Evolutionary conservation across 1,140 invertebrate species (phyloP).

Genomic region (Triops cancriformis): DNA sequence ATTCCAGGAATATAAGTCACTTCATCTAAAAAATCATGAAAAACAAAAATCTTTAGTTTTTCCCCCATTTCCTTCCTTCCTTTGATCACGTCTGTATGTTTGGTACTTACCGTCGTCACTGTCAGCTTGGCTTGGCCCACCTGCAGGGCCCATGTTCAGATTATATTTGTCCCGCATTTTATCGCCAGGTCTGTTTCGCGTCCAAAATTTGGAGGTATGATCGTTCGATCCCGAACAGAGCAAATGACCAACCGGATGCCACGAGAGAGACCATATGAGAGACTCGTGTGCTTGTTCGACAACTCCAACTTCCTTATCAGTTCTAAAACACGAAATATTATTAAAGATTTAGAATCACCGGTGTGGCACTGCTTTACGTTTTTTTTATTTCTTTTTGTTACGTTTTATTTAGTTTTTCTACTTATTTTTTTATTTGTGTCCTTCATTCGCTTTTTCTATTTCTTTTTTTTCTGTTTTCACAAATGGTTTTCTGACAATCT

Average conservation of each 20-base stretch:
- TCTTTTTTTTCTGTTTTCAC: background rate
- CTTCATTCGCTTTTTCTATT: background rate
- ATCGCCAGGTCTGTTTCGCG: constrained; percentile 94
- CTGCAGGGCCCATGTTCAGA: constrained; percentile 81
- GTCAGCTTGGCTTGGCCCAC: constrained; percentile 32
- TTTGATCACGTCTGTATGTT: background rate
- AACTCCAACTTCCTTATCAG: constrained; percentile 94
- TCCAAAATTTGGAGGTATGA: constrained; percentile 98
- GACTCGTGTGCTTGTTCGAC: constrained; percentile 98
- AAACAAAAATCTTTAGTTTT: background rate
- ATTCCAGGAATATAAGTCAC: background rate
- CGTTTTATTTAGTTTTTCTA: background rate
- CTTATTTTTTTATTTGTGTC: background rate
- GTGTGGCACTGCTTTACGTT: background rate
- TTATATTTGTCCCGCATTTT: constrained; percentile 95
- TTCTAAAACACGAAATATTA: constrained; percentile 50
- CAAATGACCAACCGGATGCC: constrained; percentile 99
- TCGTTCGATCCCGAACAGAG: constrained; percentile 96
- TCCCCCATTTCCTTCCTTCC: background rate
- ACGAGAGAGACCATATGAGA: constrained; percentile 96
- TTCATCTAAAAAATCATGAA: background rate
- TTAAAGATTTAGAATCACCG: background rate
- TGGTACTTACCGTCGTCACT: background rate
- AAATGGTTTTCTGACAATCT: background rate
- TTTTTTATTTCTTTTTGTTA: background rate